Evolutionary conservation across 2,888 invertebrate species (phyloP).

Genomic region (Pilophorus perplexus): DNA sequence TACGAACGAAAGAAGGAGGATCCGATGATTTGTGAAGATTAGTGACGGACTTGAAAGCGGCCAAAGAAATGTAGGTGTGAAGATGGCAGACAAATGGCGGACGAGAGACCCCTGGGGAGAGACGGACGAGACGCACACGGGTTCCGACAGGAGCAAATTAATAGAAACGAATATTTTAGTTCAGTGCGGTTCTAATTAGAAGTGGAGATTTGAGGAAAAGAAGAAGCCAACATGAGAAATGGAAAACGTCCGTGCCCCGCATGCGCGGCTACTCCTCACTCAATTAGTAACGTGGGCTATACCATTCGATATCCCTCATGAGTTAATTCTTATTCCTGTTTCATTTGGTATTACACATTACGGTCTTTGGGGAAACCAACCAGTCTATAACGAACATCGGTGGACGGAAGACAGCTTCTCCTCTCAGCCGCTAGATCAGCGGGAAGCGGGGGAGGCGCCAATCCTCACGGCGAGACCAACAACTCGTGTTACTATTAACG

Average conservation of each 20-base stretch:
- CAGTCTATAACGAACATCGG: too few species aligned
- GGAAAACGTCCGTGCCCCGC: conserved; percentile 14
- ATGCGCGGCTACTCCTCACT: conserved; percentile 29
- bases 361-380: too few species aligned
- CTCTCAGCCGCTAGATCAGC: too few species aligned
- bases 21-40: conserved; percentile 36
- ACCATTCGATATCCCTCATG: too few species aligned
- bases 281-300: too few species aligned
- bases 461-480: too few species aligned
- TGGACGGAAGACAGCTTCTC: too few species aligned
- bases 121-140: background rate
- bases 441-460: too few species aligned
- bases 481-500: too few species aligned
- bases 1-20: conserved; percentile 22
- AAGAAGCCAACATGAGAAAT: background rate
- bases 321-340: too few species aligned
- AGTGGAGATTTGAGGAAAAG: background rate
- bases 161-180: conserved; percentile 15
- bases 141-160: background rate
- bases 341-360: too few species aligned
- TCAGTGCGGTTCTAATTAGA: conserved; percentile 6
- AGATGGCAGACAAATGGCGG: conserved; percentile 15
- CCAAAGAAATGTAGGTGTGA: conserved; percentile 9
- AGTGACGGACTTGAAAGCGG: conserved; percentile 5
- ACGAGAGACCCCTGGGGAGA: conserved; percentile 8